These are phyloP conservation scores for Camelus dromedarius DNA, from an alignment of 2,113 vertebrate genomes.

Conservation along the genomic window DNA sequence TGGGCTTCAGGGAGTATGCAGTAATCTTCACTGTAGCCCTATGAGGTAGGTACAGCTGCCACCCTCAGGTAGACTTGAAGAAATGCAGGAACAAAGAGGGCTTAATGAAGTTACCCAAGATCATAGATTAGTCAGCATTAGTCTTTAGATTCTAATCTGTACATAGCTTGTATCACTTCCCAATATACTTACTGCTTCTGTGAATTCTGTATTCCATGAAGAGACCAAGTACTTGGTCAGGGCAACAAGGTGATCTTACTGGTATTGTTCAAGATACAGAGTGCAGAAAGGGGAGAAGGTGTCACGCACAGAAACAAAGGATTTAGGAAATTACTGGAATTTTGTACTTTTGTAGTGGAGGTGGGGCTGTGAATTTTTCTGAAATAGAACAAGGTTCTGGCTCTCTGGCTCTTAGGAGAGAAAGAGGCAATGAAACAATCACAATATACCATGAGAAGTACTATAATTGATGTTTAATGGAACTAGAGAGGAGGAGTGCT, in stretches of 20 bases:
- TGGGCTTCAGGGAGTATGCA: neutral
- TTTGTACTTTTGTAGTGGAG: neutral
- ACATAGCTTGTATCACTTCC: neutral
- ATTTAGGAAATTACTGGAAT: neutral
- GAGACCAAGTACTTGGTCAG: neutral
- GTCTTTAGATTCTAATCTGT: neutral
- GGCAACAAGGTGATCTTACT: neutral
- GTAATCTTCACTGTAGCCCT: neutral
- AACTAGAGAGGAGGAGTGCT: neutral
- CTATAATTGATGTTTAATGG: neutral
- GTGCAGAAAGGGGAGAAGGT: neutral
- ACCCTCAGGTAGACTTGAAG: neutral
- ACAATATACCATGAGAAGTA: neutral
- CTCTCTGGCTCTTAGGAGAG: neutral
- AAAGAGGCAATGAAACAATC: neutral
- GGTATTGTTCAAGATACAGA: neutral
- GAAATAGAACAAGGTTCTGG: neutral
- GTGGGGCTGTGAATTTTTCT: neutral
- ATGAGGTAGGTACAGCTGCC: neutral
- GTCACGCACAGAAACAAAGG: neutral
- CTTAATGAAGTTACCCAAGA: neutral
- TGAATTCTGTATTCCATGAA: neutral
- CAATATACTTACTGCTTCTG: neutral
- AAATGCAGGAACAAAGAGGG: neutral
- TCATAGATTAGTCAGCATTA: neutral